phyloP scores from a whole-genome alignment of 2,113 vertebrate genomes.

The Argyrosomus japonicus region DNA sequence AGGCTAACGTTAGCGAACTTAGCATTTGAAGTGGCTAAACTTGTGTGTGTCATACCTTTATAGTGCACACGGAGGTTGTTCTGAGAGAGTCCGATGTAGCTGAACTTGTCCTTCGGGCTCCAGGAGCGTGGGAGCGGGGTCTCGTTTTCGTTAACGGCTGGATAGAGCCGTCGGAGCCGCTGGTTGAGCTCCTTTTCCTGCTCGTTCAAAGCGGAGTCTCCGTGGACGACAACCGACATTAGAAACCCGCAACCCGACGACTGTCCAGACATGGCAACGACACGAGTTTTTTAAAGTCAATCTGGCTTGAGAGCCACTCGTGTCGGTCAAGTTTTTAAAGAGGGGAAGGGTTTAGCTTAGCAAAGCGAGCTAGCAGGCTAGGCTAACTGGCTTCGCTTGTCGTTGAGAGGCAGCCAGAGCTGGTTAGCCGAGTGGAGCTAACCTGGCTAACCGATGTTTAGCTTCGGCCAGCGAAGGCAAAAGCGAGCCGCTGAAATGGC shows the following conservation, averaged over 20 bases:
- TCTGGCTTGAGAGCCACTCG: constrained; percentile 68
- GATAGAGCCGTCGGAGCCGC: constrained; percentile 91
- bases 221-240: constrained; percentile 89
- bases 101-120: constrained; percentile 99
- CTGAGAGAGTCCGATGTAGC: constrained; percentile 98
- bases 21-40: constrained; percentile 28
- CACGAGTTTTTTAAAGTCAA: constrained; percentile 42
- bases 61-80: constrained; percentile 99
- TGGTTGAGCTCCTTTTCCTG: constrained; percentile 95
- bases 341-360: constrained; percentile 34
- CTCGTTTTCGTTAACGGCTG: constrained; percentile 94
- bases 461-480: constrained; percentile 59
- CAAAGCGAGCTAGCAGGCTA: constrained; percentile 64
- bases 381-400: constrained; percentile 64
- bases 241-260: constrained; percentile 85
- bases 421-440: constrained; percentile 62
- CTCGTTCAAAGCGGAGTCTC: constrained; percentile 93
- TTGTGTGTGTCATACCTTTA: constrained; percentile 87
- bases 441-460: constrained; percentile 67
- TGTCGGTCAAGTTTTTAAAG: constrained; percentile 63
- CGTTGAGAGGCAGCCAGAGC: constrained; percentile 62
- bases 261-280: constrained; percentile 84
- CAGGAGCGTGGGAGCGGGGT: constrained; percentile 94
- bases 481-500: constrained; percentile 45
- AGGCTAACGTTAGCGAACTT: constrained; percentile 12